phyloP scores from a whole-genome alignment of 2,797 vertebrate genomes.

The Myiothlypis chrysogaster region DNA sequence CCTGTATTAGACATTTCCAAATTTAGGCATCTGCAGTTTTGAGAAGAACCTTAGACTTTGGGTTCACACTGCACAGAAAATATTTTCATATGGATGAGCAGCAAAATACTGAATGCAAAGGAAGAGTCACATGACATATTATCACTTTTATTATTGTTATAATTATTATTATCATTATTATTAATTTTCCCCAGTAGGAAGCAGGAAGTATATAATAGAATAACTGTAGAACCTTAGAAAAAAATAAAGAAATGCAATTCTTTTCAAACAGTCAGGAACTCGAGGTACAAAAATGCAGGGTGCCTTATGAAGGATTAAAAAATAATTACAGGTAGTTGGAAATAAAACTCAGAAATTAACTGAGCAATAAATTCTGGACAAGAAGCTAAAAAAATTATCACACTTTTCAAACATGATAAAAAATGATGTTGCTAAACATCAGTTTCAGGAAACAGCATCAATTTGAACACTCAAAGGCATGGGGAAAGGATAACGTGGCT shows the following conservation, averaged over 20 bases:
- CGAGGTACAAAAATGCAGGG: background rate
- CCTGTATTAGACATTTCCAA: background rate
- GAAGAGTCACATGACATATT: background rate
- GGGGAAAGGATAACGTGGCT: background rate
- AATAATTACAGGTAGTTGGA: background rate
- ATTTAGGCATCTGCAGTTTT: background rate
- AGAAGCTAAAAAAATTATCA: background rate
- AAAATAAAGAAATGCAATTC: background rate
- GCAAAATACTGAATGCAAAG: background rate
- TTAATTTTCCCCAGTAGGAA: background rate
- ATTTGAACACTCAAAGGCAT: background rate
- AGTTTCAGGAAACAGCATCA: background rate
- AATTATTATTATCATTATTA: background rate
- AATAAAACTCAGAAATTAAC: background rate
- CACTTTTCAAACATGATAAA: background rate
- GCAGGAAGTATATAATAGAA: background rate
- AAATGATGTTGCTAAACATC: fast-evolving
- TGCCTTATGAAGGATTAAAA: background rate
- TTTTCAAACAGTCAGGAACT: background rate
- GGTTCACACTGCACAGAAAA: background rate
- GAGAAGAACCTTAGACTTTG: background rate
- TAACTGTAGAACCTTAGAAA: background rate
- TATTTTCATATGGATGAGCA: background rate
- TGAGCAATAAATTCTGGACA: background rate
- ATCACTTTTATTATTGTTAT: background rate